Percentiles rank a stretch among this genome's conserved stretches.
Evolutionary conservation across 2,888 invertebrate genomes (phyloP).

Genomic region (Lacanobia wlatinum): DNA sequence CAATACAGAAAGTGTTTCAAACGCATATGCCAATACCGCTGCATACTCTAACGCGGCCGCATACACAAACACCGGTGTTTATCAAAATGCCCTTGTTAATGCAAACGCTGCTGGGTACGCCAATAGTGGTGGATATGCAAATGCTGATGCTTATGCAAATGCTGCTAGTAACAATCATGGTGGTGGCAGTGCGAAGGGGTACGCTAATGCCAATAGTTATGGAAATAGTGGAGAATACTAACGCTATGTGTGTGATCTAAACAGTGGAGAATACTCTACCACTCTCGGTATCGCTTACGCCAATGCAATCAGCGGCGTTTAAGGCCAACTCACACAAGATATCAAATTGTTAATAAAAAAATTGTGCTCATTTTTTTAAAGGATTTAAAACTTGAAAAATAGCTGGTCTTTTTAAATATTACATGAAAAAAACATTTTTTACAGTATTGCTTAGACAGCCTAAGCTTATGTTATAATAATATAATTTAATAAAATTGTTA

Average conservation of each 20-base stretch:
- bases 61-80: not conserved
- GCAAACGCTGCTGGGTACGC: not conserved
- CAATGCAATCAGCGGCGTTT: not conserved
- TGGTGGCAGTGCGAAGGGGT: constrained; percentile 1
- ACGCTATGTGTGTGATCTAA: not conserved
- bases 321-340: not conserved
- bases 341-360: not conserved
- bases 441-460: not conserved
- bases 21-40: not conserved
- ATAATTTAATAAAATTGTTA: not conserved
- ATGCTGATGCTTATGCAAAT: not conserved
- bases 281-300: not conserved
- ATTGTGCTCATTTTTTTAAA: not conserved
- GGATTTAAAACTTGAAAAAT: not conserved
- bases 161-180: not conserved
- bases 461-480: too few species aligned
- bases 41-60: not conserved
- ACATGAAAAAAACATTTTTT: not conserved
- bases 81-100: not conserved
- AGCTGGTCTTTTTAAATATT: not conserved
- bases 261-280: not conserved
- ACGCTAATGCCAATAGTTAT: constrained; percentile 13
- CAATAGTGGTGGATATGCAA: not conserved
- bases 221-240: not conserved
- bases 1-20: not conserved